phyloP scores from a whole-genome alignment of 2,113 vertebrate species.

The Agapornis roseicollis region DNA sequence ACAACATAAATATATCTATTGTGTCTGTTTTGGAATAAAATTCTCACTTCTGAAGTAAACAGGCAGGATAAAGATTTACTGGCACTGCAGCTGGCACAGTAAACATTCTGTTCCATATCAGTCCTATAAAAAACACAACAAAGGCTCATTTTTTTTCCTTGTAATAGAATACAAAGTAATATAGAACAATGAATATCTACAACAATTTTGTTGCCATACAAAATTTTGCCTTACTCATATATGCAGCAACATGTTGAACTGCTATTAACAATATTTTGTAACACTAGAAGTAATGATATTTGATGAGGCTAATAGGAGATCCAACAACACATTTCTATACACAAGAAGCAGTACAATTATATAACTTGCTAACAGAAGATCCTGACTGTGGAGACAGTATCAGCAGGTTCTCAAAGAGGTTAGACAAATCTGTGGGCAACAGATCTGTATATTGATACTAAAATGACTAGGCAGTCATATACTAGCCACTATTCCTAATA shows the following conservation, averaged over 20 bases:
- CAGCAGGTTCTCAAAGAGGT: neutral
- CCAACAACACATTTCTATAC: neutral
- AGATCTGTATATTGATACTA: neutral
- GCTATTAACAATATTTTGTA: neutral
- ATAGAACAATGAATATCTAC: neutral
- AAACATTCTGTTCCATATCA: neutral
- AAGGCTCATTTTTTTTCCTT: neutral
- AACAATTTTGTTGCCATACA: neutral
- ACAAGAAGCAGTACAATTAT: neutral
- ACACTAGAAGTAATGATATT: neutral
- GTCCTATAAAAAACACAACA: neutral
- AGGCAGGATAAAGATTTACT: neutral
- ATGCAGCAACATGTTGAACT: neutral
- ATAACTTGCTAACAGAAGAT: neutral
- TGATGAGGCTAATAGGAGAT: neutral
- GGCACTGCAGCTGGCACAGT: neutral
- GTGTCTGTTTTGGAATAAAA: neutral
- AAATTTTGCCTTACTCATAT: neutral
- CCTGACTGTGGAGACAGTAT: neutral
- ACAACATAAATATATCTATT: neutral
- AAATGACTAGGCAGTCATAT: neutral
- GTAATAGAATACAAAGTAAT: neutral
- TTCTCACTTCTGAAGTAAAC: neutral
- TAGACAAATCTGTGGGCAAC: fast-evolving
- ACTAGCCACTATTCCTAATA: neutral